These are phyloP conservation scores for Tribolium madens DNA, from an alignment of 1,140 invertebrate genomes.

Conservation along the genomic window DNA sequence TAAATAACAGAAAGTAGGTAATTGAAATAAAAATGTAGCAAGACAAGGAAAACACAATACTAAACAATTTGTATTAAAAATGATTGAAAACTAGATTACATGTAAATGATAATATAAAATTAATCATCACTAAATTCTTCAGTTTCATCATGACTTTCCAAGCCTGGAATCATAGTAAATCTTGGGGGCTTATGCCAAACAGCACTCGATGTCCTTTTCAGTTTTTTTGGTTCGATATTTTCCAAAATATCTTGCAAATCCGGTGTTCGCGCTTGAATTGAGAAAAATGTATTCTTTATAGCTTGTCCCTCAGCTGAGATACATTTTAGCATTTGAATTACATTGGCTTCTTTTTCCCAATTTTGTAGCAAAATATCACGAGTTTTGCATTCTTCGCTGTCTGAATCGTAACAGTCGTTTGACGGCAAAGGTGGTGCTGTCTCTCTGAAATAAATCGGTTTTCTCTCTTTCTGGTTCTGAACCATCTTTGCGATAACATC, in stretches of 20 bases:
- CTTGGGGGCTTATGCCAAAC: slow-evolving; percentile 78
- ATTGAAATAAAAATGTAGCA: too few relatives aligned
- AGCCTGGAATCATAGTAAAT: slow-evolving; percentile 59
- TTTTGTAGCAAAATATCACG: slow-evolving; percentile 63
- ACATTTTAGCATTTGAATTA: not conserved
- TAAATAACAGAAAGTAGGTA: too few relatives aligned
- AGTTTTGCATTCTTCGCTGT: slow-evolving; percentile 65
- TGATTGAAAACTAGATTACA: too few relatives aligned
- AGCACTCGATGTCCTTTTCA: slow-evolving; percentile 78
- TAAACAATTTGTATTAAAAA: too few relatives aligned
- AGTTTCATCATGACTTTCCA: slow-evolving; percentile 28
- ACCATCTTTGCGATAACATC: slow-evolving; percentile 65
- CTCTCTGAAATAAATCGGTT: slow-evolving; percentile 65
- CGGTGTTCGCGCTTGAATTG: slow-evolving; percentile 72
- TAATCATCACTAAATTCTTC: not conserved
- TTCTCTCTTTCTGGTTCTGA: slow-evolving; percentile 52
- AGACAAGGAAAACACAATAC: too few relatives aligned
- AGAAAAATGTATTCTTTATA: slow-evolving; percentile 72
- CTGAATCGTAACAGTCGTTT: slow-evolving; percentile 70
- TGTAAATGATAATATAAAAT: not conserved
- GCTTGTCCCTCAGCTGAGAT: slow-evolving; percentile 43
- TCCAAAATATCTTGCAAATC: slow-evolving; percentile 77
- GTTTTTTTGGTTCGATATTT: slow-evolving; percentile 71
- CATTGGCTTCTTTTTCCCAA: slow-evolving; percentile 68
- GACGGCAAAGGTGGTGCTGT: slow-evolving; percentile 67